A percentile compares a stretch with the other conserved stretches of the same genome.
These are phyloP conservation scores for Hemiscyllium ocellatum DNA, from an alignment of 2,113 vertebrate genomes.

Conservation along the genomic window DNA sequence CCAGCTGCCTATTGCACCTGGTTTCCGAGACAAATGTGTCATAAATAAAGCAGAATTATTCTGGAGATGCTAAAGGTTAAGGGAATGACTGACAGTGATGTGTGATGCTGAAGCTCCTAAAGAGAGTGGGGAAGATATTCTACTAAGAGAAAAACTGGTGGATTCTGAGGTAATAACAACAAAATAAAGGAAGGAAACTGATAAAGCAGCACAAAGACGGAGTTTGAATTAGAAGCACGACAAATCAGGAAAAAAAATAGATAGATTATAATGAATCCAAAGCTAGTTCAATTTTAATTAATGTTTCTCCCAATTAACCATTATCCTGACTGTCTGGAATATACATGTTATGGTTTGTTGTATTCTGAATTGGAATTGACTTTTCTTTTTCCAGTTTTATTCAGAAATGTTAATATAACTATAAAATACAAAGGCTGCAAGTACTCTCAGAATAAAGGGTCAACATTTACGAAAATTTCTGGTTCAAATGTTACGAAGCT, in stretches of 20 bases:
- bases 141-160: background rate
- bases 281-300: background rate
- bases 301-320: too few relatives aligned
- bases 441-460: background rate
- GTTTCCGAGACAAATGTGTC: background rate
- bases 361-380: too few relatives aligned
- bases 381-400: too few relatives aligned
- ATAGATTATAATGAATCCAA: background rate
- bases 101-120: background rate
- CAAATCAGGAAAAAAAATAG: background rate
- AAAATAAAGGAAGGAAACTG: background rate
- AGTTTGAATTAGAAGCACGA: background rate
- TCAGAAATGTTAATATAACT: background rate
- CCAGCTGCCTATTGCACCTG: background rate
- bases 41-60: background rate
- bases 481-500: background rate
- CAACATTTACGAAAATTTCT: background rate
- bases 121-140: background rate
- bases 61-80: background rate
- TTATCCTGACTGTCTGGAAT: too few relatives aligned
- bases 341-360: too few relatives aligned
- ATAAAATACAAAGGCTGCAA: background rate
- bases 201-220: background rate
- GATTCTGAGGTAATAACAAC: background rate
- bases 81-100: background rate